Evolutionary conservation across 35 echinoderm and acorn worm species (phyloP).

Genomic region (Patiria miniata): DNA sequence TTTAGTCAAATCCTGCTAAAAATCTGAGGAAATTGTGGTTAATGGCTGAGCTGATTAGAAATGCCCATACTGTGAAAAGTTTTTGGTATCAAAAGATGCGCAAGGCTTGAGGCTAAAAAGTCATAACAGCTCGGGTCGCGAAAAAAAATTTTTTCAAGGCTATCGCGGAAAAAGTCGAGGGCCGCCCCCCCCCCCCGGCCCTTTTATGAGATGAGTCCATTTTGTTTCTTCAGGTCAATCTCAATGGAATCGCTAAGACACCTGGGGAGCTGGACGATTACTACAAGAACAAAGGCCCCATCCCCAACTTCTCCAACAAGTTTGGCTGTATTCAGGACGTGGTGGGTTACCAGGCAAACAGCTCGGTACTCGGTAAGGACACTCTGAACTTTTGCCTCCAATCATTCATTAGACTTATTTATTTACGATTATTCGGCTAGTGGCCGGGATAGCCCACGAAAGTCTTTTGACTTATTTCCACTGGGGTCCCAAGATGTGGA

Average conservation of each 20-base stretch:
- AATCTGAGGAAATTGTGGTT: no score
- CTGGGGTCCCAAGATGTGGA: background rate
- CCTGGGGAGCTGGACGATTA: slow-evolving; percentile 89
- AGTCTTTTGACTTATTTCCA: background rate
- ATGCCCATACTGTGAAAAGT: no score
- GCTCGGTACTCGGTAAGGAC: slow-evolving; percentile 76
- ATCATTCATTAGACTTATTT: background rate
- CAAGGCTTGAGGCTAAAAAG: no score
- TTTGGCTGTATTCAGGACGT: slow-evolving; percentile 98
- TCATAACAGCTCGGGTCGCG: no score
- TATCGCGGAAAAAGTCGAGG: no score
- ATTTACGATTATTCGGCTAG: background rate
- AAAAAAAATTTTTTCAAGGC: no score
- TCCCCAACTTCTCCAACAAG: slow-evolving; percentile 90
- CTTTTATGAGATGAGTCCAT: background rate
- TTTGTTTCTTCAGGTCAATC: slow-evolving; percentile 65
- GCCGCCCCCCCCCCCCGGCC: no score
- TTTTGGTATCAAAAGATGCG: no score
- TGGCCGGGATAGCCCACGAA: no score
- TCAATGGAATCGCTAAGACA: slow-evolving; percentile 84
- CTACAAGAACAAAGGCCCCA: slow-evolving; percentile 81
- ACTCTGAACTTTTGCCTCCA: background rate
- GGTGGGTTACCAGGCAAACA: slow-evolving; percentile 91
- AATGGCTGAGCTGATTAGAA: no score
- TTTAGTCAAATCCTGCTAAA: no score